Base-by-base conservation (phyloP, 2,888 invertebrate species). In the Pelosia muscerda region DNA sequence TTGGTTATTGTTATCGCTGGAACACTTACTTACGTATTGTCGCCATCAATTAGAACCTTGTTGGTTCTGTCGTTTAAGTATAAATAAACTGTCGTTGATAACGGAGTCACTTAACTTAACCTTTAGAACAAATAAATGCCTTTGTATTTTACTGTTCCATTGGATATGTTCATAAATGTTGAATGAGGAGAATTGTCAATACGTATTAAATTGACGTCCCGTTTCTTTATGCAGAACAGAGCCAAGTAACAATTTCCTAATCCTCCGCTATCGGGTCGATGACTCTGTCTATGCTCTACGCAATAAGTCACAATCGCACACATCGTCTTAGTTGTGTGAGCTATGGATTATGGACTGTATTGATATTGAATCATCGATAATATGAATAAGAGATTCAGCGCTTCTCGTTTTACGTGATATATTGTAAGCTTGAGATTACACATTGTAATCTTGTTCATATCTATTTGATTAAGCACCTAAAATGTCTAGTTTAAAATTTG, bases 221-320 rank as follows among this genome's bases (percentile, higher is more conserved):
- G 81, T 78, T 75, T 81, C 79, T 79, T 86, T 79, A 80, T 73
- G 76, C 82, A 83, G 84, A 83, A 84, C 82, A 82, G 81, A 85
- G 84, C 79, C 72, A 86, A 86, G 84, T 88, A 86, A 89, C 87
- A 78, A 87, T 89, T 90, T 90, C 88, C 88, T 90, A 90, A 88
- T 87, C 79, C 75, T 80, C 72, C 72, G 84, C 82, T 81, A 81
- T 81, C 83, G 83, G 93, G 92, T 92, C 92, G 86, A 90, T 91
- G 94, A 92, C 93, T 88, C 82, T 82, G 72, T 84, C 76, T 71
- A 82, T 81, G 81, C 8, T 53, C 13, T 28, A 31, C 53, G 75
- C 75, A 82, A 82, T 87, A 89, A 86, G 86, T 85, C 84, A 86
- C 88, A 89, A 87, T 88, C 84, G 84, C 84, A 89, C 84, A 87